Conservation (phyloP, 2,888 invertebrate species). For the Eudemis profundana region DNA sequence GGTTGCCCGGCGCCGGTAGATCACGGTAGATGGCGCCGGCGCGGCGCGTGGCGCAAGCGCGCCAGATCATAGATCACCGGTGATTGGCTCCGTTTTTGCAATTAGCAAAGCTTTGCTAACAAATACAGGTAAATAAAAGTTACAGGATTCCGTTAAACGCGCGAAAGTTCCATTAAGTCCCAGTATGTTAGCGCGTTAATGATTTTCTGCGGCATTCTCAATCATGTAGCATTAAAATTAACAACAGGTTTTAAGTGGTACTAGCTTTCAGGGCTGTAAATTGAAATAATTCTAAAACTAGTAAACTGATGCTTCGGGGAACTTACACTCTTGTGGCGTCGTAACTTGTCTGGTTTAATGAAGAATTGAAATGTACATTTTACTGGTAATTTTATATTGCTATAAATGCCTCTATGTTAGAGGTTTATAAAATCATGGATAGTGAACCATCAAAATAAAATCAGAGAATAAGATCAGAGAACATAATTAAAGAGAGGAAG, state of each 20-base stretch:
- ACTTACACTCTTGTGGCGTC: background rate
- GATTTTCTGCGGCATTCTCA: background rate
- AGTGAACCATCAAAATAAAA: too few species aligned
- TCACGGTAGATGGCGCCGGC: slow-evolving; percentile 79
- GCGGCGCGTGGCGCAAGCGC: slow-evolving; percentile 66
- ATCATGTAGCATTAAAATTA: background rate
- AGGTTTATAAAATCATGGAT: background rate
- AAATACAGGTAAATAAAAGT: slow-evolving; percentile 10
- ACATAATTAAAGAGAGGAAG: too few species aligned
- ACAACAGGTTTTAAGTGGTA: background rate
- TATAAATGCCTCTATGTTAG: background rate
- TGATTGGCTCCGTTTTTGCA: slow-evolving; percentile 48
- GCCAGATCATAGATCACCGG: slow-evolving; percentile 51
- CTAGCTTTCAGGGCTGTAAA: background rate
- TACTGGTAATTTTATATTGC: background rate
- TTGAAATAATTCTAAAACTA: background rate
- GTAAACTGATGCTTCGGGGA: background rate
- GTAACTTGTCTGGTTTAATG: background rate
- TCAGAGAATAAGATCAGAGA: background rate
- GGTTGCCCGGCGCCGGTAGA: slow-evolving; percentile 69
- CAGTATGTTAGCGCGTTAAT: background rate
- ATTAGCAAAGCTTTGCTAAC: slow-evolving; percentile 30
- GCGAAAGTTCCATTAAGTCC: background rate
- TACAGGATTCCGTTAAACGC: slow-evolving; percentile 2
- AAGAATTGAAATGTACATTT: too few species aligned